Evolutionary conservation across 2,797 vertebrate species (phyloP).

Genomic region (Manis javanica): DNA sequence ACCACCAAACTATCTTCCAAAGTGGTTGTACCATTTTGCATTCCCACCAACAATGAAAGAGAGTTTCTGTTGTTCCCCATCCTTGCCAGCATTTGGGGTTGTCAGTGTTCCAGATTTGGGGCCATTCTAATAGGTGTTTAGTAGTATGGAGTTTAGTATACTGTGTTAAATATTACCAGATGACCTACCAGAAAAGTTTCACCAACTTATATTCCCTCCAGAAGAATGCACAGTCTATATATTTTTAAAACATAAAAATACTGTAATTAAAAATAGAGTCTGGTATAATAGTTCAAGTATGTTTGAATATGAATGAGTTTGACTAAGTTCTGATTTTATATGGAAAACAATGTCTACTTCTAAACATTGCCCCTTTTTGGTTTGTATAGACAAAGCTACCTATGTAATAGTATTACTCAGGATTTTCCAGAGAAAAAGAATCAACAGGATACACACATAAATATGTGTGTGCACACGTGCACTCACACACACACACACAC

Average conservation of each 20-base stretch:
- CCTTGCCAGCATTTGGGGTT: neutral
- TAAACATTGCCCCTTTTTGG: neutral
- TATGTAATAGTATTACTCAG: neutral
- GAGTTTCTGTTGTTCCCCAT: neutral
- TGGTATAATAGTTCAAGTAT: neutral
- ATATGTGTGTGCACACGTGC: too few species aligned
- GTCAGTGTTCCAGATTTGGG: neutral
- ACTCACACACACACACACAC: neutral
- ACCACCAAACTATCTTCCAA: neutral
- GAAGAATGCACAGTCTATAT: neutral
- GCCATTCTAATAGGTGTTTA: too few species aligned
- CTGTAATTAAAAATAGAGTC: neutral
- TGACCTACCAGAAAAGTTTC: neutral
- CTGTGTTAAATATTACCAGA: neutral
- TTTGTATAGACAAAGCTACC: neutral
- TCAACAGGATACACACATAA: neutral
- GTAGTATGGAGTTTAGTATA: too few species aligned
- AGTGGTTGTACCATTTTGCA: neutral
- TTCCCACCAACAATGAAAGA: neutral
- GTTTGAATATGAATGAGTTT: neutral
- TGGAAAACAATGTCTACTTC: neutral
- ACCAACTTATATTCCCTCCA: neutral
- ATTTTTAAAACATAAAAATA: neutral
- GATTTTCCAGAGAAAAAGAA: neutral
- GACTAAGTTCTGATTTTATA: neutral